Evolutionary conservation across 1,140 invertebrate genomes (phyloP).

Genomic region (Drosophila sp.): DNA sequence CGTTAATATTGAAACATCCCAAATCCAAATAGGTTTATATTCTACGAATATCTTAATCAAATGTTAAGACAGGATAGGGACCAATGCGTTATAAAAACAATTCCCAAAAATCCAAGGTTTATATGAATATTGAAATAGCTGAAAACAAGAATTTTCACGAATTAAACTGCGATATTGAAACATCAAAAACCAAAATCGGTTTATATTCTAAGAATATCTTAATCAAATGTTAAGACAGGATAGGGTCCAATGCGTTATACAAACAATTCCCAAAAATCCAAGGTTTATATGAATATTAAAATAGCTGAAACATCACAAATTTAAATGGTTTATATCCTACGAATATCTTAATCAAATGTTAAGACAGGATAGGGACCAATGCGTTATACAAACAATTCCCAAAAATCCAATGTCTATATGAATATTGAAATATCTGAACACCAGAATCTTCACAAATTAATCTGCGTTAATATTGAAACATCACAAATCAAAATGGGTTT

Average conservation of each 20-base stretch:
- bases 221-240: not conserved
- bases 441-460: not conserved
- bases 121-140: not conserved
- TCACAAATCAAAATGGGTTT: not conserved
- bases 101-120: not conserved
- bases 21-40: not conserved
- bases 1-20: not conserved
- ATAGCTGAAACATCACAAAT: not conserved
- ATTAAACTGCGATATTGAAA: not conserved
- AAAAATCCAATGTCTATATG: too few species aligned
- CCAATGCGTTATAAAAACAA: not conserved
- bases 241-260: not conserved
- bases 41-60: not conserved
- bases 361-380: not conserved
- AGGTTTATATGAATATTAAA: too few species aligned
- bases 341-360: not conserved
- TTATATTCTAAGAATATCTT: not conserved
- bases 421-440: not conserved
- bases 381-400: not conserved
- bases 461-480: not conserved
- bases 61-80: not conserved
- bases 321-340: not conserved
- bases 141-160: not conserved
- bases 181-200: not conserved
- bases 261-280: too few species aligned